Percentiles rank a stretch among this genome's conserved stretches.
Evolutionary conservation across 2,797 vertebrate genomes (phyloP).

Genomic region (Peromyscus melanophrys): DNA sequence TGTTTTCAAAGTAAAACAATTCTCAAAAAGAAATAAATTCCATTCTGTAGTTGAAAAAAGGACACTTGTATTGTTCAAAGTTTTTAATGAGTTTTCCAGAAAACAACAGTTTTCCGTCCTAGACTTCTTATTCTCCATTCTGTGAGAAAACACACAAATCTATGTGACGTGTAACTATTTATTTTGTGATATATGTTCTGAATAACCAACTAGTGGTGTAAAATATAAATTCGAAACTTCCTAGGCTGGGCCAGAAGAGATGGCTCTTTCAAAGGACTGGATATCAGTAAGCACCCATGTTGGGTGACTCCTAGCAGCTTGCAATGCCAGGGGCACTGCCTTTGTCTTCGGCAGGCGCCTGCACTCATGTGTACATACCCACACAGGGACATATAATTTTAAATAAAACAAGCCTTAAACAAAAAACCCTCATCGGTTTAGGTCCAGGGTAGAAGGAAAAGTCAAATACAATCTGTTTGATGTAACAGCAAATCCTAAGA

Average conservation of each 20-base stretch:
- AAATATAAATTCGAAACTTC: conserved; percentile 46
- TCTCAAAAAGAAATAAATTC: conserved; percentile 60
- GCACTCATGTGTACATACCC: too few relatives aligned
- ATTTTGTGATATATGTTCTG: background rate
- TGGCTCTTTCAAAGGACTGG: background rate
- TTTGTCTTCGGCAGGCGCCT: background rate
- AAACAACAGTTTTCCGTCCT: background rate
- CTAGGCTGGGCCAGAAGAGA: background rate
- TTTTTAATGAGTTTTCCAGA: conserved; percentile 70
- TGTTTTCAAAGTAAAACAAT: conserved; percentile 63
- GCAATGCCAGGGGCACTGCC: background rate
- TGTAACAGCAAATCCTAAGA: background rate
- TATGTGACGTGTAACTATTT: background rate
- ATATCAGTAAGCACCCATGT: background rate
- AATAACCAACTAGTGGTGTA: background rate
- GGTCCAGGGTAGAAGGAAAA: background rate
- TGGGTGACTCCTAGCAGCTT: background rate
- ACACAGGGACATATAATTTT: background rate
- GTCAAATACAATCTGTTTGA: background rate
- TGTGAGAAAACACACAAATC: background rate
- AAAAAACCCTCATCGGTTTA: background rate
- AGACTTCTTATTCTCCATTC: background rate
- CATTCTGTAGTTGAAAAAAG: conserved; percentile 1
- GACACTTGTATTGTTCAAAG: background rate
- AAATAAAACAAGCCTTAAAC: background rate